phyloP scores from a whole-genome alignment of 2,888 invertebrate species.

The Drosophila villosipedis region DNA sequence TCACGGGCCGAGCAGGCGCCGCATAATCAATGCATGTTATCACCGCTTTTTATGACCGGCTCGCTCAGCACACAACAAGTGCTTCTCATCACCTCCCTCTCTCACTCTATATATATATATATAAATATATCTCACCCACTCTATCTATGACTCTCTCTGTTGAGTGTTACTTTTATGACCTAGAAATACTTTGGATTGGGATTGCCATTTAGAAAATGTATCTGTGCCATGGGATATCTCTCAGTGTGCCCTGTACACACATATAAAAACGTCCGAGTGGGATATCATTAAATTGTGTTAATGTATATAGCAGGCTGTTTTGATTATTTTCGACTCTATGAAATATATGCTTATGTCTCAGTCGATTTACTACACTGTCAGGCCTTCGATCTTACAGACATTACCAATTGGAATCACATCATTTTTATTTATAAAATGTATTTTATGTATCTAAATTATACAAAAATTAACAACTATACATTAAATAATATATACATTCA shows the following conservation, averaged over 20 bases:
- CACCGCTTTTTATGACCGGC: constrained; percentile 41
- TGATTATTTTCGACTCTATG: neutral
- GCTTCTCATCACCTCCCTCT: neutral
- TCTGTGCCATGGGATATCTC: constrained; percentile 1
- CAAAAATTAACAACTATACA: too few species aligned
- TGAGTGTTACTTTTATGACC: constrained; percentile 35
- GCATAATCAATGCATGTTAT: constrained; percentile 54
- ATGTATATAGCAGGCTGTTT: neutral
- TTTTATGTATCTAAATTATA: too few species aligned
- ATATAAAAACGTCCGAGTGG: neutral
- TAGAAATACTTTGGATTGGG: neutral
- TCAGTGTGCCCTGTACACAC: neutral
- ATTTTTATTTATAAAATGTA: neutral
- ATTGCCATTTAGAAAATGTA: constrained; percentile 1
- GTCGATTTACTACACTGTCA: neutral
- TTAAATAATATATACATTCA: too few species aligned
- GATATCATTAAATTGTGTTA: neutral
- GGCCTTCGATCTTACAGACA: neutral
- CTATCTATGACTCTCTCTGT: neutral
- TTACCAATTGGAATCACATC: neutral
- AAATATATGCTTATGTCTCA: neutral
- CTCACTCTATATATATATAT: neutral
- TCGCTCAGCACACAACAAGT: constrained; percentile 6
- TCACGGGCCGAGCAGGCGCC: constrained; percentile 58
- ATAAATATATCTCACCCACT: neutral